Conservation (phyloP, 2,888 invertebrate species). For the Apodemia mormo region DNA sequence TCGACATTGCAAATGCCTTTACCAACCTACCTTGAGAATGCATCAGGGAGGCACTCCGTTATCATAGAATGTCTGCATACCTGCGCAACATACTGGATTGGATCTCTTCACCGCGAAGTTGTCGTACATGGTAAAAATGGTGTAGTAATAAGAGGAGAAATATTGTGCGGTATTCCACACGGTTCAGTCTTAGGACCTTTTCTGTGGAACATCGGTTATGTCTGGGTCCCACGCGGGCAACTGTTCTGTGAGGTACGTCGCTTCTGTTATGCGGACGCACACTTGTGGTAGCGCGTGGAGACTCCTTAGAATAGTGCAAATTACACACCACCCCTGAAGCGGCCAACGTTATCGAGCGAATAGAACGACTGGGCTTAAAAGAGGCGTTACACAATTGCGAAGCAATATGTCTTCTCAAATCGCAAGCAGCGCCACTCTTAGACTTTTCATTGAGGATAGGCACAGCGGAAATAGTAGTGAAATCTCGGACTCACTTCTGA, state of each 20-base stretch:
- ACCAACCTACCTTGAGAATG: too few relatives aligned
- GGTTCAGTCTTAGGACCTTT: too few relatives aligned
- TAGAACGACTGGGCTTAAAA: background rate
- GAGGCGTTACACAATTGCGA: background rate
- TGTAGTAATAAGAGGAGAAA: background rate
- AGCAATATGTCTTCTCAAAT: too few relatives aligned
- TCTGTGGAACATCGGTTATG: too few relatives aligned
- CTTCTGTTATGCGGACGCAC: background rate
- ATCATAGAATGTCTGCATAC: background rate
- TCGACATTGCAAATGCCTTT: too few relatives aligned
- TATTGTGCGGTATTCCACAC: too few relatives aligned
- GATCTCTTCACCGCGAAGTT: background rate
- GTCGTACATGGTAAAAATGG: background rate
- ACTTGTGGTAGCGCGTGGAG: background rate
- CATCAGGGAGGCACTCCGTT: too few relatives aligned
- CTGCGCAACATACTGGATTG: background rate
- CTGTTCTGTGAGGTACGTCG: background rate
- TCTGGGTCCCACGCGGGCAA: background rate
- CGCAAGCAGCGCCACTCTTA: too few relatives aligned
- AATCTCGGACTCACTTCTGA: too few relatives aligned
- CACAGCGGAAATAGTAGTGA: too few relatives aligned
- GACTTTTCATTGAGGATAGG: too few relatives aligned
- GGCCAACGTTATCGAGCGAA: background rate
- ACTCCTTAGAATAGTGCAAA: conserved; percentile 18
- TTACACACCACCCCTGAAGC: conserved; percentile 21